Evolutionary conservation across 2,113 vertebrate genomes (phyloP), one percentile per base, ranked within the genome.

Genomic region (Columbina picui): DNA sequence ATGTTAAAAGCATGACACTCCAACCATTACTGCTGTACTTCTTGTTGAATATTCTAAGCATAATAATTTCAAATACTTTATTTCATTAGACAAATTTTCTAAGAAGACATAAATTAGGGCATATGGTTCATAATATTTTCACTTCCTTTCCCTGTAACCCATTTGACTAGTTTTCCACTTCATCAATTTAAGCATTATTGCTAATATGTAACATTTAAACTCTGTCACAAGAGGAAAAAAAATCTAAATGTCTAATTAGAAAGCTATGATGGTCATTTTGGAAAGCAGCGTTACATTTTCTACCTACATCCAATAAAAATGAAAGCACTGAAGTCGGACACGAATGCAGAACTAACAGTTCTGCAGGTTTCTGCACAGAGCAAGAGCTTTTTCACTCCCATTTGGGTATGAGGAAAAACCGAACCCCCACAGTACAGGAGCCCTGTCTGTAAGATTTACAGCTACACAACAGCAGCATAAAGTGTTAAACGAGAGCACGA

Each of bases 91-190:
- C 38, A 84, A 65, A 87, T 87, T 87, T 91, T 91, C 78, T 34
- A 91, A 74, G 74, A 85, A 2, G 65, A 64, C 45, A 95, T 91
- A 93, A 94, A 89, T 94, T 94, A 95, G 60, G 52, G 76, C 60
- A 86, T 78, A 93, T 38, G 32, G 70, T 73, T 95, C 87, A 69
- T 65, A 94, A 79, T 60, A 91, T 89, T 93, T 96, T 92, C 57
- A 84, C 75, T 95, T 95, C 87, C 74, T 60, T 94, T 95, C 81
- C 55, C 50, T 71, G 61, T 76, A 89, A 91, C 50, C 78, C 93
- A 95, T 93, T 96, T 85, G 75, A 77, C 75, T 67, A 77, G 84
- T 93, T 95, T 93, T 83, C 96, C 82, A 97, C 78, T 91, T 96
- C 87, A 95, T 95, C 95, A 95, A 87, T 91, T 94, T 91, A 91